phyloP scores from a whole-genome alignment of 1,140 invertebrate species.

The Galleria mellonella region DNA sequence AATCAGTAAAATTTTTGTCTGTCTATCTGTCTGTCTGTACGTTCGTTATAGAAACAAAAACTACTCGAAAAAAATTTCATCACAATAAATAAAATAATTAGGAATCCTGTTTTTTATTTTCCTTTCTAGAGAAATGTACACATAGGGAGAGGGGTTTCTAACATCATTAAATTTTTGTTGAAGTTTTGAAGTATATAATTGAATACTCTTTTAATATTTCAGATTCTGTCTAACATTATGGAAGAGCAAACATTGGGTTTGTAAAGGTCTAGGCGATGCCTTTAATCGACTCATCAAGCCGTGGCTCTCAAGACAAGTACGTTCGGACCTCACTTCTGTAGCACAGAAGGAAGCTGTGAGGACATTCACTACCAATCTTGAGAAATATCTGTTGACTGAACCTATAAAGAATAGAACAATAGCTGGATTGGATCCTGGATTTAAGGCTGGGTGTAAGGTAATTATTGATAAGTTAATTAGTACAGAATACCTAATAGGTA shows the following conservation, averaged over 20 bases:
- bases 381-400: slow-evolving; percentile 85
- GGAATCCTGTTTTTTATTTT: too few species aligned
- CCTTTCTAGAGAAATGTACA: too few species aligned
- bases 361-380: slow-evolving; percentile 89
- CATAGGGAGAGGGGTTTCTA: too few species aligned
- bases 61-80: too few species aligned
- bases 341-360: slow-evolving; percentile 88
- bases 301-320: slow-evolving; percentile 78
- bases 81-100: too few species aligned
- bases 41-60: too few species aligned
- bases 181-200: too few species aligned
- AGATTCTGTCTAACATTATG: slow-evolving; percentile 65
- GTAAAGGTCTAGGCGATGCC: slow-evolving; percentile 66
- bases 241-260: slow-evolving; percentile 54
- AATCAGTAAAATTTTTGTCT: too few species aligned
- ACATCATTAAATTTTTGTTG: too few species aligned
- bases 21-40: too few species aligned
- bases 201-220: too few species aligned
- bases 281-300: slow-evolving; percentile 78
- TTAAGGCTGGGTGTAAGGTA: slow-evolving; percentile 89
- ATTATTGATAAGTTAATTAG: slow-evolving; percentile 35
- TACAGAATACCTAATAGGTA: background rate
- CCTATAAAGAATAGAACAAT: slow-evolving; percentile 88
- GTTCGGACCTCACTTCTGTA: slow-evolving; percentile 82
- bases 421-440: slow-evolving; percentile 92